Conservation (phyloP, 2,113 vertebrate species). For the Marmota flaviventris region DNA sequence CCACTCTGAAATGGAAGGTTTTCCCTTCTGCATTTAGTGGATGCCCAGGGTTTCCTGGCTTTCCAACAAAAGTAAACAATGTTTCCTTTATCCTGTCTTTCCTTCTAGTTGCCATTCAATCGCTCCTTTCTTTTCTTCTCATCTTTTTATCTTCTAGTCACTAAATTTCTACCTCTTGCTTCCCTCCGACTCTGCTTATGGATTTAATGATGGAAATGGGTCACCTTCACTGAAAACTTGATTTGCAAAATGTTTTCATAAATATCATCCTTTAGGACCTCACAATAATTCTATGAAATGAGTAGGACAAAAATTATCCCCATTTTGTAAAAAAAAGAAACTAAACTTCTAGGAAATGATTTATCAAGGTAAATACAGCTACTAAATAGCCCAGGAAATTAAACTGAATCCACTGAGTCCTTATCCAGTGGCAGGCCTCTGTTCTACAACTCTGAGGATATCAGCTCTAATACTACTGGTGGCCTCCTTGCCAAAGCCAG, state of each 20-base stretch:
- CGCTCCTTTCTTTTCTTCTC: background rate
- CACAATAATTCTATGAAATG: slow-evolving; percentile 5
- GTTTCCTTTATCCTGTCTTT: background rate
- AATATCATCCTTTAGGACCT: background rate
- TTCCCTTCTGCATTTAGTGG: background rate
- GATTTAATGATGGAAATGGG: background rate
- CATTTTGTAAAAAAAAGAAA: background rate
- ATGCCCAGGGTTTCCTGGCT: background rate
- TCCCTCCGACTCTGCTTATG: background rate
- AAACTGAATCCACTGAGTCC: background rate
- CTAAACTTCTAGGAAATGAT: background rate
- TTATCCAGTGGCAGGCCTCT: no score
- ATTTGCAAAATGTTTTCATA: slow-evolving; percentile 23
- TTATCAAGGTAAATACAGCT: background rate
- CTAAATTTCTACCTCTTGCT: background rate
- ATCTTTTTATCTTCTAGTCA: background rate
- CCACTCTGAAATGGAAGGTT: background rate
- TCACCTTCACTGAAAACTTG: background rate
- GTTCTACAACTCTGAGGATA: background rate
- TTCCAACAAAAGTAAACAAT: background rate
- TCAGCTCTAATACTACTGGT: background rate
- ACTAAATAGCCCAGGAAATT: background rate
- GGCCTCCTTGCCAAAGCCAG: background rate
- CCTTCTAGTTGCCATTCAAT: background rate
- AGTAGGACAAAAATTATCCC: background rate